Evolutionary conservation across 2,888 invertebrate species (phyloP).

Genomic region (Blastobasis lacticolella): DNA sequence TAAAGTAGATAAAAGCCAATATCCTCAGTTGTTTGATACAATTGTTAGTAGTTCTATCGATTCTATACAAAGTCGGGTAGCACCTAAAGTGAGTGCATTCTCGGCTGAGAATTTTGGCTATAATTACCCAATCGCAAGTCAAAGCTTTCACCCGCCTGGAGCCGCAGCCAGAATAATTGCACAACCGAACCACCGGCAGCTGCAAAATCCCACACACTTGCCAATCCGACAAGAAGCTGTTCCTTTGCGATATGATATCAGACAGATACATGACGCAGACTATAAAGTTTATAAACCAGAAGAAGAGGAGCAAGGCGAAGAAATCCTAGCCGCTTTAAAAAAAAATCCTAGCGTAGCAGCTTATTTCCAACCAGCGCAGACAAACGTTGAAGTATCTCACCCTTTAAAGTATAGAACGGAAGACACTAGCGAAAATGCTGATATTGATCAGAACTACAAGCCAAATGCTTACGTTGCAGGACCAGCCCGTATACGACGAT

Average conservation of each 20-base stretch:
- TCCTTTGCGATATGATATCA: constrained; percentile 60
- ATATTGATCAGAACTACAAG: constrained; percentile 60
- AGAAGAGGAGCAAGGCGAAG: constrained; percentile 52
- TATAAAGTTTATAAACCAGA: constrained; percentile 67
- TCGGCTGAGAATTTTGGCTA: constrained; percentile 63
- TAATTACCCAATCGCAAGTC: constrained; percentile 61
- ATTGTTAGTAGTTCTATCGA: constrained; percentile 67
- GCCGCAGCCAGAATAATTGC: constrained; percentile 45
- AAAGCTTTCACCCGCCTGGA: constrained; percentile 46
- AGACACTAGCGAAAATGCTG: constrained; percentile 45
- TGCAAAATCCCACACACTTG: constrained; percentile 19
- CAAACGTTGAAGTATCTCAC: constrained; percentile 59
- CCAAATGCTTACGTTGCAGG: constrained; percentile 67
- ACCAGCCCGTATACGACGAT: constrained; percentile 62
- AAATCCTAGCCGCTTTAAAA: constrained; percentile 59
- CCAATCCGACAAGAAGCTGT: constrained; percentile 37
- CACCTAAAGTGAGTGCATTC: constrained; percentile 54
- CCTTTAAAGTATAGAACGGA: constrained; percentile 59
- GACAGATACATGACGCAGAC: constrained; percentile 61
- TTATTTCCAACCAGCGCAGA: constrained; percentile 59
- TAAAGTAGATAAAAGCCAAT: constrained; percentile 62
- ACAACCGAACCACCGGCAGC: constrained; percentile 24
- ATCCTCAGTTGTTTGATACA: constrained; percentile 60
- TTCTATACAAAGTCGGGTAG: constrained; percentile 52
- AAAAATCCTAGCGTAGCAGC: constrained; percentile 59